These are phyloP conservation scores for Lithobates sylvaticus DNA, from an alignment of 2,797 vertebrate species.

Conservation along the genomic window DNA sequence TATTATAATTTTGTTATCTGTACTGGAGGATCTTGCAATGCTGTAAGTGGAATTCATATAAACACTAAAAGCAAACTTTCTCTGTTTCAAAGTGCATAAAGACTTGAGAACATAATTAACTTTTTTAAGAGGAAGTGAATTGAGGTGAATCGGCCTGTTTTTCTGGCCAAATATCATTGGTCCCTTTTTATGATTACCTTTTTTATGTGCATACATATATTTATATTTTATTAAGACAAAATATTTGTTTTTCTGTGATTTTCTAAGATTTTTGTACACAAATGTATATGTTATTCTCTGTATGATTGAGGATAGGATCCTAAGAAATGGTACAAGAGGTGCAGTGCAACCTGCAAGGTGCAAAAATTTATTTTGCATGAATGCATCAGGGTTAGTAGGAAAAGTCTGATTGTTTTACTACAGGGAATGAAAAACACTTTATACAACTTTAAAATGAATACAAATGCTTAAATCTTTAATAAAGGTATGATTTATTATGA, in stretches of 20 bases:
- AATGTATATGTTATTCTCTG: slow-evolving; percentile 42
- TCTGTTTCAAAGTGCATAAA: not conserved
- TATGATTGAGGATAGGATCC: not conserved
- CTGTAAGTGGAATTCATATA: not conserved
- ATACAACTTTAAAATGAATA: too few relatives aligned
- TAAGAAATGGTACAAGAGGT: not conserved
- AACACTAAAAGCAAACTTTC: not conserved
- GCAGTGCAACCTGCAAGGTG: not conserved
- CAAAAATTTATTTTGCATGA: not conserved
- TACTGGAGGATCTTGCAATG: too few relatives aligned
- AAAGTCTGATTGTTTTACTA: not conserved
- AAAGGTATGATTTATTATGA: not conserved
- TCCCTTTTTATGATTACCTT: slow-evolving; percentile 10
- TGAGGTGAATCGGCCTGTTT: slow-evolving; percentile 51
- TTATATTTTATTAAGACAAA: slow-evolving; percentile 43
- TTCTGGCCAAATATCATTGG: slow-evolving; percentile 47
- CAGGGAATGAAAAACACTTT: not conserved
- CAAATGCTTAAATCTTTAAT: not conserved
- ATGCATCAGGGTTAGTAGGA: not conserved
- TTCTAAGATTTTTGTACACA: slow-evolving; percentile 21
- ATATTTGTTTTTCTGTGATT: not conserved
- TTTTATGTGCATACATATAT: slow-evolving; percentile 35
- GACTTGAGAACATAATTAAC: slow-evolving; percentile 12
- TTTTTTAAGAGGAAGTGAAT: slow-evolving; percentile 48
- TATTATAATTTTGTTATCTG: too few relatives aligned